Conservation (phyloP, 2,888 invertebrate species). For the Oithona nana region DNA sequence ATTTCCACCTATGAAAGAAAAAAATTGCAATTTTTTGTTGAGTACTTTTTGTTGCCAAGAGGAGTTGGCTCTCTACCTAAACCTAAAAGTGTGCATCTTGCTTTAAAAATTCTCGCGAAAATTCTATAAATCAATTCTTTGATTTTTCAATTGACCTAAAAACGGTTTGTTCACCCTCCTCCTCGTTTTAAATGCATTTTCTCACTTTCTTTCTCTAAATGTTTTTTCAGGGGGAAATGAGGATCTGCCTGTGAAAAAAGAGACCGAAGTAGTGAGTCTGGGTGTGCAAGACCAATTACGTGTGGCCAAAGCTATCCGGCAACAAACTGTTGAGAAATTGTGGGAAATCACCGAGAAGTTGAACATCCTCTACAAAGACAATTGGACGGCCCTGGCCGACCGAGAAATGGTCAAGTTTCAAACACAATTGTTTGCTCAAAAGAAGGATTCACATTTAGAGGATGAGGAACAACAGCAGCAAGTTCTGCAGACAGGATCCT, state of each 20-base stretch:
- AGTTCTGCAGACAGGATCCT: too few species aligned
- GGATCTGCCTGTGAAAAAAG: not conserved
- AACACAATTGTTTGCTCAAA: constrained; percentile 36
- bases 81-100: not conserved
- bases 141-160: too few species aligned
- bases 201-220: too few species aligned
- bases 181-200: too few species aligned
- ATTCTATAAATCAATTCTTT: too few species aligned
- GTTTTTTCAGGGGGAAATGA: too few species aligned
- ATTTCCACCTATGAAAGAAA: too few species aligned
- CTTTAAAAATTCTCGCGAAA: not conserved
- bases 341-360: constrained; percentile 53
- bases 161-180: too few species aligned
- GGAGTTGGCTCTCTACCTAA: too few species aligned
- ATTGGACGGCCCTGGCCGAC: constrained; percentile 54
- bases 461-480: not conserved
- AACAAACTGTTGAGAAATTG: constrained; percentile 42
- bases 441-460: not conserved
- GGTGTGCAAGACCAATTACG: constrained; percentile 26
- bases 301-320: constrained; percentile 35
- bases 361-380: constrained; percentile 51
- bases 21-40: too few species aligned
- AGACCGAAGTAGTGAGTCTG: not conserved
- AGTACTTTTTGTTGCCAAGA: too few species aligned
- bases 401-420: constrained; percentile 47